Evolutionary conservation across 1,140 invertebrate species (phyloP).

Genomic region (Macrobrachium rosenbergii): DNA sequence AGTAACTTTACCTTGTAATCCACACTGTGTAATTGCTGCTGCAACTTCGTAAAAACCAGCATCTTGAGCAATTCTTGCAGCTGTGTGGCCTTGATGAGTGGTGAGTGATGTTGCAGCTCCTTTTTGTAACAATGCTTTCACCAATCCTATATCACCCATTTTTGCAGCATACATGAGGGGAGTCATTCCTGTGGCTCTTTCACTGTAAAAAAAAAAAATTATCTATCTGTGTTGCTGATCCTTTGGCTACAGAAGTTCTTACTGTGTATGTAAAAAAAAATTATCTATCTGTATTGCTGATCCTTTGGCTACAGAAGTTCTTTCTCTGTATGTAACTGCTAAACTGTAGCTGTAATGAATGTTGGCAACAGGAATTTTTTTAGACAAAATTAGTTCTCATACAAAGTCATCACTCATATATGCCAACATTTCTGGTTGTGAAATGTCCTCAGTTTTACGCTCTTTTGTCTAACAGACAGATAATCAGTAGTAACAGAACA

Average conservation of each 20-base stretch:
- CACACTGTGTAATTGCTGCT: constrained; percentile 71
- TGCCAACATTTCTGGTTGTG: no score
- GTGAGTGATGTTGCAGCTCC: constrained; percentile 70
- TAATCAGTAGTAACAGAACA: no score
- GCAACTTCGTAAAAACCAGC: constrained; percentile 70
- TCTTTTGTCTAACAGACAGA: background rate
- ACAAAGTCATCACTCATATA: no score
- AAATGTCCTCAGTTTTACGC: no score
- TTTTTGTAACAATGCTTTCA: constrained; percentile 70
- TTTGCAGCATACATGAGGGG: constrained; percentile 74
- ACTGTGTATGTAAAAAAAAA: background rate
- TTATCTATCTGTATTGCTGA: no score
- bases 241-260: no score
- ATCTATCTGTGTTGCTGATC: no score
- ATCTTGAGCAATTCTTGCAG: constrained; percentile 66
- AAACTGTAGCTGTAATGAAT: no score
- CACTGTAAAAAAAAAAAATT: constrained; percentile 42
- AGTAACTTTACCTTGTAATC: constrained; percentile 69
- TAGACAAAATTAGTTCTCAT: no score
- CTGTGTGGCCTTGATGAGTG: constrained; percentile 72
- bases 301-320: no score
- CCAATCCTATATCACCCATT: constrained; percentile 72
- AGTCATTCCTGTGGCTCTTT: constrained; percentile 71
- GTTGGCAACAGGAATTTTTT: no score
- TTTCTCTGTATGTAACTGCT: no score